These are phyloP conservation scores for Euura saliciscinereae DNA, from an alignment of 1,140 invertebrate species.

Conservation along the genomic window DNA sequence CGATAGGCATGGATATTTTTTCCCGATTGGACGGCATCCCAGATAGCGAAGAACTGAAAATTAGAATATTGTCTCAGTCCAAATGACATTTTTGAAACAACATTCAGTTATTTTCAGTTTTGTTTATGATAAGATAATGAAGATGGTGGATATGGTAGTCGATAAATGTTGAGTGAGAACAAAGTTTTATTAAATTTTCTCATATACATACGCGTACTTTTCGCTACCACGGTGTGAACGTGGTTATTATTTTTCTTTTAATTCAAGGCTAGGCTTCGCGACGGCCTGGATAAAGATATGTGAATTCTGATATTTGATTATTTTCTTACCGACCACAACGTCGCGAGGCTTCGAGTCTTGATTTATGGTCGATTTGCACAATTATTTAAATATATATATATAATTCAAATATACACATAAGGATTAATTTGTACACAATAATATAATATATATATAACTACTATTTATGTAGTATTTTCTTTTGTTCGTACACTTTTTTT, in stretches of 20 bases:
- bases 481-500: neutral
- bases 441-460: neutral
- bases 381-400: neutral
- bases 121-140: no score
- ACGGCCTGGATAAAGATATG: neutral
- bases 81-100: no score
- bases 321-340: neutral
- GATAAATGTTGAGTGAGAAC: neutral
- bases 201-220: neutral
- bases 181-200: slow-evolving; percentile 2
- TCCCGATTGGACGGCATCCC: no score
- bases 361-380: neutral
- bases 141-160: no score
- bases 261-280: neutral
- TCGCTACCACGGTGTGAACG: neutral
- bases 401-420: slow-evolving; percentile 6
- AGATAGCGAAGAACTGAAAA: no score
- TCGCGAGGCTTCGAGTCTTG: neutral
- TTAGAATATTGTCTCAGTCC: no score
- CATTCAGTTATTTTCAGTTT: no score
- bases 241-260: neutral
- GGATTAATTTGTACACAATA: slow-evolving; percentile 5
- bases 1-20: no score
- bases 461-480: neutral
- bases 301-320: neutral